Evolutionary conservation across 2,113 vertebrate species (phyloP).

Genomic region (Genyomyrus donnyi): DNA sequence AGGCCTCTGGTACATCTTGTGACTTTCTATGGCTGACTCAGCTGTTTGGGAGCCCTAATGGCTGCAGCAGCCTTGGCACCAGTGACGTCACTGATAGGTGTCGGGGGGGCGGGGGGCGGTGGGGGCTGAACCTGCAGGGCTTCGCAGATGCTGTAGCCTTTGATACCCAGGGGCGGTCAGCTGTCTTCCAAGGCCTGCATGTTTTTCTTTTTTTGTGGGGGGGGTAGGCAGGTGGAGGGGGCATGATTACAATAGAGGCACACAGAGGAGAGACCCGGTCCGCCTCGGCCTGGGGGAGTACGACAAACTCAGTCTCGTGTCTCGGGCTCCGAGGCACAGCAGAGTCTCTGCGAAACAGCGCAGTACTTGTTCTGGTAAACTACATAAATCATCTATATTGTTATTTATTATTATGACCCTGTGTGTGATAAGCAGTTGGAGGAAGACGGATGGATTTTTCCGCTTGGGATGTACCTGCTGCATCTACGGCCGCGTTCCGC

Average conservation of each 20-base stretch:
- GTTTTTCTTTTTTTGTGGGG: not conserved
- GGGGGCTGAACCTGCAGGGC: conserved; percentile 40
- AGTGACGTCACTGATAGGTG: conserved; percentile 69
- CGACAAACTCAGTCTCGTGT: not conserved
- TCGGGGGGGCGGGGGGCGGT: conserved; percentile 49
- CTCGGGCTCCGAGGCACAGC: not conserved
- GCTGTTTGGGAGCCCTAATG: conserved; percentile 63
- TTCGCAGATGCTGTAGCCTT: conserved; percentile 19
- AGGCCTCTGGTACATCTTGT: conserved; percentile 62
- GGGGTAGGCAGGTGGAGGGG: conserved; percentile 33
- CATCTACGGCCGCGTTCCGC: too few relatives aligned
- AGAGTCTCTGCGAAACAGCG: not conserved
- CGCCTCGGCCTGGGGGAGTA: not conserved
- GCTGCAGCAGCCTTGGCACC: conserved; percentile 65
- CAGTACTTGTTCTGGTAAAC: not conserved
- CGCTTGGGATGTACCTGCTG: not conserved
- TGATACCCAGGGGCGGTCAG: conserved; percentile 31
- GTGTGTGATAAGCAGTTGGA: not conserved
- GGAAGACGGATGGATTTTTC: not conserved
- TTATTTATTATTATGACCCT: not conserved
- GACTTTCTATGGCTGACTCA: conserved; percentile 62
- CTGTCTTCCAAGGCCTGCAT: conserved; percentile 44
- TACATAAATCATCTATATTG: not conserved
- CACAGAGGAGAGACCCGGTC: conserved; percentile 13
- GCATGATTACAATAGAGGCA: conserved; percentile 27